Conservation (phyloP, 1,140 invertebrate species). For the Bombus terrestris region DNA sequence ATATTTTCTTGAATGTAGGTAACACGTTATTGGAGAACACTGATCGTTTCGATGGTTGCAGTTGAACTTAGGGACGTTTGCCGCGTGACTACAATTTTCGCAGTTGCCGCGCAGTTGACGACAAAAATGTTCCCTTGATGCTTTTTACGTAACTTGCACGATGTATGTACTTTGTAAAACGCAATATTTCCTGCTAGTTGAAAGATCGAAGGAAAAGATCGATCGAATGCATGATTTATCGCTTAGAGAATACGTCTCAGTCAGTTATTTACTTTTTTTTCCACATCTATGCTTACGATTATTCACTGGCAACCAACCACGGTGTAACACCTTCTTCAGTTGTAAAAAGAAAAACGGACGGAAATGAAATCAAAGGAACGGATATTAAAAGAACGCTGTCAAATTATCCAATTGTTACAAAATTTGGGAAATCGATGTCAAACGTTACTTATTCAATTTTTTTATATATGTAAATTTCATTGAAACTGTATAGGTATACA, state of each 20-base stretch:
- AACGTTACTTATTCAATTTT: neutral
- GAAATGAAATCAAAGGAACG: neutral
- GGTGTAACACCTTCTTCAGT: too few relatives aligned
- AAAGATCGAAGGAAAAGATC: conserved; percentile 49
- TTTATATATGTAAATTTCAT: neutral
- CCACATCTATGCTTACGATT: neutral
- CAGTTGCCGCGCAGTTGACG: conserved; percentile 10
- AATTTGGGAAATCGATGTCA: neutral
- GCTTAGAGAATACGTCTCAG: neutral
- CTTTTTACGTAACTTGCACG: conserved; percentile 49
- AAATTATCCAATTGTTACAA: neutral
- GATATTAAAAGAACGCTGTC: too few relatives aligned
- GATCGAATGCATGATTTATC: conserved; percentile 59
- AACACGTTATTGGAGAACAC: neutral
- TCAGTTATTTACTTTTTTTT: neutral
- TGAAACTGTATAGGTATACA: neutral
- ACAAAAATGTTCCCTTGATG: conserved; percentile 46
- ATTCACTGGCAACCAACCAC: neutral
- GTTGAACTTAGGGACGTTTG: conserved; percentile 9
- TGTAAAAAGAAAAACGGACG: too few relatives aligned
- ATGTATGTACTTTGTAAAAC: conserved; percentile 22
- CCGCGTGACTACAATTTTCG: conserved; percentile 28
- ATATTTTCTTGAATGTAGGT: neutral
- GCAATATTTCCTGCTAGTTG: conserved; percentile 41
- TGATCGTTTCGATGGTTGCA: conserved; percentile 5